phyloP scores from a whole-genome alignment of 2,888 invertebrate genomes.

The Parthenolecanium corni region DNA sequence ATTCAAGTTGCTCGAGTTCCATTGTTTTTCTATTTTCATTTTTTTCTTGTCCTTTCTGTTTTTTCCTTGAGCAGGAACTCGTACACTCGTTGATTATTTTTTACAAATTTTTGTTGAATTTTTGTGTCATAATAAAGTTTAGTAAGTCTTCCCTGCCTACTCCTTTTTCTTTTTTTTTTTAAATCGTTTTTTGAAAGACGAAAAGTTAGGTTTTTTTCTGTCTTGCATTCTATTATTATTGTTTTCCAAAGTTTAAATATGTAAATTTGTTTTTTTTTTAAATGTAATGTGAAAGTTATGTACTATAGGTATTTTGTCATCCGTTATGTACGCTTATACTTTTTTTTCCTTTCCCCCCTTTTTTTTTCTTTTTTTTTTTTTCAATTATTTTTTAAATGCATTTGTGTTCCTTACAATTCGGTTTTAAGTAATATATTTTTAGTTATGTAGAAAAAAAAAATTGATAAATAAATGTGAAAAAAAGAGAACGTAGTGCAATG shows the following conservation, averaged over 20 bases:
- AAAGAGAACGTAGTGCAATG: not conserved
- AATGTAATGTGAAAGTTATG: not conserved
- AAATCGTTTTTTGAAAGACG: not conserved
- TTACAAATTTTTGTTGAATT: not conserved
- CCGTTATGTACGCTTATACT: conserved; percentile 20
- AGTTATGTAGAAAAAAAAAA: not conserved
- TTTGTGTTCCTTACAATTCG: conserved; percentile 13
- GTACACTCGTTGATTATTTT: too few species aligned
- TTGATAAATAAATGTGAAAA: too few species aligned
- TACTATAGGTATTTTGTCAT: conserved; percentile 20
- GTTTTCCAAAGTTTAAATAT: conserved; percentile 20
- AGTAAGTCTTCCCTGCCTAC: conserved; percentile 4
- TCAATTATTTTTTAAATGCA: conserved; percentile 8
- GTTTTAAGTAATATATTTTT: conserved; percentile 1
- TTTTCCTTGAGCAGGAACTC: too few species aligned
- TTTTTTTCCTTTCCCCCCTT: not conserved
- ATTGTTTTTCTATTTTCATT: not conserved
- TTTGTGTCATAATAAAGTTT: not conserved
- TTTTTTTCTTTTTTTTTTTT: not conserved
- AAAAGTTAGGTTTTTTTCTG: not conserved
- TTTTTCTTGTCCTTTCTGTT: not conserved
- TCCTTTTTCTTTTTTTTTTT: not conserved
- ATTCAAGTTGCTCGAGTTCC: not conserved
- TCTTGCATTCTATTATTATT: not conserved
- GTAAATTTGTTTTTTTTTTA: not conserved